phyloP scores from a whole-genome alignment of 2,797 vertebrate species.

The Muscicapa comitata region DNA sequence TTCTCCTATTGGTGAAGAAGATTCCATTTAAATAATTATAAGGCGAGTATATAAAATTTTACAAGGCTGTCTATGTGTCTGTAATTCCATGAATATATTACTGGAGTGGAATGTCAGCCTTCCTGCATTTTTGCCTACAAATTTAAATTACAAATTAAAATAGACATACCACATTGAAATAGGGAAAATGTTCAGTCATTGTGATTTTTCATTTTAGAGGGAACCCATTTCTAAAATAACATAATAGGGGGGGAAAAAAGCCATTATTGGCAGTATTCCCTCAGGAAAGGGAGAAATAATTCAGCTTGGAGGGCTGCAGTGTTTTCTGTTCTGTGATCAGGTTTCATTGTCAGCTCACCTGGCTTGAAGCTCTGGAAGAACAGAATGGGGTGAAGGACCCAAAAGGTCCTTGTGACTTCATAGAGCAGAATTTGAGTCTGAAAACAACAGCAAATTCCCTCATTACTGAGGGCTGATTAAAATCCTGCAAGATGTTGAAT shows the following conservation, averaged over 20 bases:
- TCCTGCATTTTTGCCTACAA: neutral
- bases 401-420: neutral
- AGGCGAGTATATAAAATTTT: neutral
- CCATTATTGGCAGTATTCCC: conserved; percentile 8
- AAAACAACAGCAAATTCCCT: neutral
- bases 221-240: conserved; percentile 3
- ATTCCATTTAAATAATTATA: conserved; percentile 5
- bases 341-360: neutral
- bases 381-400: neutral
- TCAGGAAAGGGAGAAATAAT: neutral
- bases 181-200: neutral
- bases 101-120: neutral
- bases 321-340: neutral
- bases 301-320: neutral
- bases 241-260: neutral
- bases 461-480: neutral
- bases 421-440: neutral
- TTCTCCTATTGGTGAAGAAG: neutral
- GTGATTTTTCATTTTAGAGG: neutral
- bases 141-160: neutral
- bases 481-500: neutral
- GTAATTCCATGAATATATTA: neutral
- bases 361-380: neutral
- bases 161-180: neutral
- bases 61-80: neutral